These are phyloP conservation scores for Elysia chlorotica DNA, from an alignment of 1,140 invertebrate genomes.

Conservation along the genomic window DNA sequence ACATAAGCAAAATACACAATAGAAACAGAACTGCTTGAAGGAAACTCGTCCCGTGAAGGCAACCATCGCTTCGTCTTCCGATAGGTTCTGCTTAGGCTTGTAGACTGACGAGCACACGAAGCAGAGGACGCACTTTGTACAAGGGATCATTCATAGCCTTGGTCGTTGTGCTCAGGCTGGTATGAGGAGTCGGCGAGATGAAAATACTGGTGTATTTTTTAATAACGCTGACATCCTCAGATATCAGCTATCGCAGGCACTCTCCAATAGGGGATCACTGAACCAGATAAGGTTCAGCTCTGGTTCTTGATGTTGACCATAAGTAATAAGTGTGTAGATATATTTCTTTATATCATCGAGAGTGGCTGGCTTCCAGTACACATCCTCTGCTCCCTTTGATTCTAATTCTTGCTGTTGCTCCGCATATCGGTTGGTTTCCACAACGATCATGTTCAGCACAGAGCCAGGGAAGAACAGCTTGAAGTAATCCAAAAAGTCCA, in stretches of 20 bases:
- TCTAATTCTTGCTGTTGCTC: background rate
- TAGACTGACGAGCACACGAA: slow-evolving; percentile 24
- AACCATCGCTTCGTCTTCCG: slow-evolving; percentile 62
- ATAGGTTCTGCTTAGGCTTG: slow-evolving; percentile 20
- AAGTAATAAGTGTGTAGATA: slow-evolving; percentile 3
- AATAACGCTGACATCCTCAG: slow-evolving; percentile 21
- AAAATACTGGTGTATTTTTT: slow-evolving; percentile 35
- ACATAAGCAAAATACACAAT: too few relatives aligned
- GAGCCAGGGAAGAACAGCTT: background rate
- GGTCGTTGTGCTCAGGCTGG: background rate
- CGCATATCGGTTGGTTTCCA: slow-evolving; percentile 2
- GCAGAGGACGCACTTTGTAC: slow-evolving; percentile 30
- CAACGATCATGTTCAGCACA: background rate
- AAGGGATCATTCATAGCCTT: slow-evolving; percentile 31
- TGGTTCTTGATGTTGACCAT: slow-evolving; percentile 1
- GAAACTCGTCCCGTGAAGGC: slow-evolving; percentile 58
- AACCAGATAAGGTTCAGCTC: slow-evolving; percentile 23
- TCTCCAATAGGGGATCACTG: slow-evolving; percentile 14
- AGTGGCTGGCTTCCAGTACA: background rate
- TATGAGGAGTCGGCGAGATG: slow-evolving; percentile 21
- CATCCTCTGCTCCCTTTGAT: background rate
- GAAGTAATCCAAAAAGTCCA: slow-evolving; percentile 3
- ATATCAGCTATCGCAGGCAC: slow-evolving; percentile 23
- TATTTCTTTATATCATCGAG: background rate
- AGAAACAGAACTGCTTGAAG: slow-evolving; percentile 62